Evolutionary conservation across 1,140 invertebrate genomes (phyloP).

Genomic region (Hermetia illucens): DNA sequence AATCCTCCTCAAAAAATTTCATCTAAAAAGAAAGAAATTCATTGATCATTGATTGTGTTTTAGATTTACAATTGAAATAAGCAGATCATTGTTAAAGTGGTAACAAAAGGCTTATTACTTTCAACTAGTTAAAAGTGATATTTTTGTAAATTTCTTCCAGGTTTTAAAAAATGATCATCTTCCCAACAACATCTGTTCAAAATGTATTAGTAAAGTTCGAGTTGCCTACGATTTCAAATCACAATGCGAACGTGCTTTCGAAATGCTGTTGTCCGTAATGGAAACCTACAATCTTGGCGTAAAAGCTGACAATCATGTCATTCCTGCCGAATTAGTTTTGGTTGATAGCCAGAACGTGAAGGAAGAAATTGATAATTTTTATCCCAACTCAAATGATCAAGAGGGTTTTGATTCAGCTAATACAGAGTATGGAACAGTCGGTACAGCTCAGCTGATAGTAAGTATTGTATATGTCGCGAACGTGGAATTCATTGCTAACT

Average conservation of each 20-base stretch:
- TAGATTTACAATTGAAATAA: too few relatives aligned
- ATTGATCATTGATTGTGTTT: too few relatives aligned
- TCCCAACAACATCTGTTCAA: conserved; percentile 3
- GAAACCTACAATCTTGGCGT: background rate
- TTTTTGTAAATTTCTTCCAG: conserved; percentile 2
- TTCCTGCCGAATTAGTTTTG: background rate
- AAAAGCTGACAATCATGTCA: background rate
- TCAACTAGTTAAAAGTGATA: too few relatives aligned
- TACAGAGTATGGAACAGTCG: background rate
- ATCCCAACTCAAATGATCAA: too few relatives aligned
- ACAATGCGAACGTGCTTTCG: conserved; percentile 1
- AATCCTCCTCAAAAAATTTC: too few relatives aligned
- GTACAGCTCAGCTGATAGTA: background rate
- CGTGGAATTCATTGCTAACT: background rate
- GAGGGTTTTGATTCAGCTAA: background rate
- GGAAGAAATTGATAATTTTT: conserved; percentile 1
- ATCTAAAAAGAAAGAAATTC: too few relatives aligned
- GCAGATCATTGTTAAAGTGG: too few relatives aligned
- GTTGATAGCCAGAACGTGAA: background rate
- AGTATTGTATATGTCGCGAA: background rate
- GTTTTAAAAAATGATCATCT: background rate
- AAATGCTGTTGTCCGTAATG: background rate
- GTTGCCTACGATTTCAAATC: conserved; percentile 1
- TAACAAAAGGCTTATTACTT: too few relatives aligned
- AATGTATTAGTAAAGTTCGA: conserved; percentile 1